These are phyloP conservation scores for Mus spicilegus DNA, from an alignment of 2,113 vertebrate species.

Conservation along the genomic window DNA sequence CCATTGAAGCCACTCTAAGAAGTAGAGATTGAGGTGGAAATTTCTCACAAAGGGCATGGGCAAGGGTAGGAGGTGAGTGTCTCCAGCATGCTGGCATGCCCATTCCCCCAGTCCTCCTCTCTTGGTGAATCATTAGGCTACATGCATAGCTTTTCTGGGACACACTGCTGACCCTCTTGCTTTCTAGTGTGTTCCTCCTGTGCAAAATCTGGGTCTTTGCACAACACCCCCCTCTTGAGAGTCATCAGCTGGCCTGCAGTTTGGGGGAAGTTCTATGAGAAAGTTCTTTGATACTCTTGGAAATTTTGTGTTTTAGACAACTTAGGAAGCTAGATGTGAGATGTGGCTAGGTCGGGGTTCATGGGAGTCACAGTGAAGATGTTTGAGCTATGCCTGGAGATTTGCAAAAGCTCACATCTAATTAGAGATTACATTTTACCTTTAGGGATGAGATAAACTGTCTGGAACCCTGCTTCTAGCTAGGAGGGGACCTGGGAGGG, in stretches of 20 bases:
- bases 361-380: not conserved
- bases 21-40: not conserved
- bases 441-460: not conserved
- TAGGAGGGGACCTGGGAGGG: not conserved
- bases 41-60: not conserved
- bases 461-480: not conserved
- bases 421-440: not conserved
- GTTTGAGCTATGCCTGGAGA: not conserved
- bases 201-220: not conserved
- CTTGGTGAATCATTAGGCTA: not conserved
- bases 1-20: slow-evolving; percentile 4
- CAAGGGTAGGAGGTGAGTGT: not conserved
- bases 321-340: not conserved
- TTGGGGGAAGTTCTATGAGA: not conserved
- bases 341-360: not conserved
- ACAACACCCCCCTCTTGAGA: not conserved
- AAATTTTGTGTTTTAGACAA: not conserved
- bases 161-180: not conserved
- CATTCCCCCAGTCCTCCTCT: not conserved
- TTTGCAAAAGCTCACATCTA: not conserved
- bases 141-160: not conserved
- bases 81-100: not conserved
- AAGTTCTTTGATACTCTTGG: not conserved
- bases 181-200: slow-evolving; percentile 41
- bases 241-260: not conserved